phyloP scores from a whole-genome alignment of 1,140 invertebrate genomes.

The Megathymus violae region DNA sequence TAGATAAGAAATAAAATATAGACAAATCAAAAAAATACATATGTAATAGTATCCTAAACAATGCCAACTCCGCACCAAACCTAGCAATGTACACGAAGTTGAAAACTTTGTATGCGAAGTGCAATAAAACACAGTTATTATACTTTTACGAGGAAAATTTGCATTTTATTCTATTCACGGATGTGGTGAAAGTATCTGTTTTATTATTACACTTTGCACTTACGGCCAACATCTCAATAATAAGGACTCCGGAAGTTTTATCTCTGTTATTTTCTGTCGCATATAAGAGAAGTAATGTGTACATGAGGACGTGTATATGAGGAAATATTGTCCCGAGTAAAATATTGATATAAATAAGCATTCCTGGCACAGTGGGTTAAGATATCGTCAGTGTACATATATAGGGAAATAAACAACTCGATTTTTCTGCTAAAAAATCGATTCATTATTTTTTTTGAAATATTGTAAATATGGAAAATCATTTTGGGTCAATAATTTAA shows the following conservation, averaged over 20 bases:
- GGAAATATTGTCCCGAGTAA: no score
- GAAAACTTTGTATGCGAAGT: conserved; percentile 53
- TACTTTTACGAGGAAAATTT: conserved; percentile 58
- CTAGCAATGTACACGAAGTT: conserved; percentile 43
- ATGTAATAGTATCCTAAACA: conserved; percentile 3
- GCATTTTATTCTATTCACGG: conserved; percentile 50
- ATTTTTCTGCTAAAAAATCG: no score
- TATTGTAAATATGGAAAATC: no score
- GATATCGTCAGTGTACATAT: no score
- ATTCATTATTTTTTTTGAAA: no score
- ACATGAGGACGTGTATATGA: no score
- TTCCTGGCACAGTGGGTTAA: no score
- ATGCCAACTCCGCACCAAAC: conserved; percentile 32
- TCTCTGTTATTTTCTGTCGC: background rate
- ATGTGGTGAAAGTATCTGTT: conserved; percentile 16
- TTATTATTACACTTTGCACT: conserved; percentile 39
- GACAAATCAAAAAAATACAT: no score
- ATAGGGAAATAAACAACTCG: no score
- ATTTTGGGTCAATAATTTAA: no score
- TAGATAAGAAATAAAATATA: no score
- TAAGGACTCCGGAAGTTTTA: background rate
- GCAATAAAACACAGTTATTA: conserved; percentile 62
- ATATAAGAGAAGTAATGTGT: background rate
- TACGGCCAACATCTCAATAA: conserved; percentile 12
- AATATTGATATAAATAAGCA: no score